Base-by-base conservation (phyloP, 2,797 vertebrate genomes). In the Clarias pachynema region DNA sequence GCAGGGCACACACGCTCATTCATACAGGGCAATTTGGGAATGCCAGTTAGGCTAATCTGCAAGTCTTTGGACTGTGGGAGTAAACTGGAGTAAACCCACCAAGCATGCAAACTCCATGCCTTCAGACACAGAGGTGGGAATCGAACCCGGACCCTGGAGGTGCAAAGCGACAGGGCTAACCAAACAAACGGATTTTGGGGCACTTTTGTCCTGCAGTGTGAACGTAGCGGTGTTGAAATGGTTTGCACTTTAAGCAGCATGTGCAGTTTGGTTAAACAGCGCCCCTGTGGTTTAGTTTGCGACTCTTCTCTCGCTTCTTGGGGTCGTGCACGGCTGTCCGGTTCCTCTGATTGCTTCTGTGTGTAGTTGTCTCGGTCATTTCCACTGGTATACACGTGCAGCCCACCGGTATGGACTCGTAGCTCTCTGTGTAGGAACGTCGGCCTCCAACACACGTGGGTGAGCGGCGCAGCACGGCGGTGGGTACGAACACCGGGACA, bases 341-440 rank as follows among this genome's bases (percentile, higher is more conserved):
- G 60, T 93, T 87, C 90, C 94, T 96, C 89, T 94, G 95, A 57
- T 95, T 95, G 40, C 65, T 77, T 0, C 89, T 89, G 40, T 91
- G 92, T 0, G 82, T 24, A 29, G 92, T 93, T 29, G 93, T 91
- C 1, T 95, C 93, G 66, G 93, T 93, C 81, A 93, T 91, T 15
- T 88, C 89, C 87, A 93, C 91, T 0, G 97, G 96, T 4, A 98
- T 94, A 9, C 97, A 99, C 9, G 98, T 99, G 94, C 98, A 99
- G 2, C 98, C 98, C 90, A 99, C 97, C 0, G 97, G 93, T 29
- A 98, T 88, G 15, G 97, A 97, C 72, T 97, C 93, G 1, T 98
- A 99, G 85, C 95, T 93, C 91, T 99, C 97, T 0, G 91, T 83
- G 92, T 99, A 98, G 14, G 97, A 92, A 0, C 96, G 95, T 0